Base-by-base conservation (phyloP, 2,113 vertebrate genomes). In the Pleuronectes platessa region DNA sequence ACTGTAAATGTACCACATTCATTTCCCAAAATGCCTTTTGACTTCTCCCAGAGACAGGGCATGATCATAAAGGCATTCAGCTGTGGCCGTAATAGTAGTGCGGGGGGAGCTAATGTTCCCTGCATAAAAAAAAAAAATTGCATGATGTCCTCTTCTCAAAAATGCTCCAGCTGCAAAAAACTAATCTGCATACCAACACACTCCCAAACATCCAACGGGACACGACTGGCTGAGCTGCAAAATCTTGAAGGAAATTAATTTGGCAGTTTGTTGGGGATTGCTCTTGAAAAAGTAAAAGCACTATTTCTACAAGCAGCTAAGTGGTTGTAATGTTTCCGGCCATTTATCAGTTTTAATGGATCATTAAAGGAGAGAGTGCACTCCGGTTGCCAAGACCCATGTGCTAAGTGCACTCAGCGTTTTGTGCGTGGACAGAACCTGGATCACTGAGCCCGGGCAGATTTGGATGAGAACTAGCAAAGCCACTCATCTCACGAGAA, bases 311-410 rank as follows among this genome's bases (percentile, higher is more conserved):
- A 58, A 72, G 66, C 9, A 21, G 58, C 78, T 75, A 81, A 90
- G 82, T 84, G 84, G 17, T 42, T 55, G 21, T 61, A 71, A 86
- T 71, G 75, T 78, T 88, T 91, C 84, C 53, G 45, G 82, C 37
- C 72, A 47, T 82, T 85, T 83, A 53, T 82, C 55, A 40, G 53
- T 59, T 71, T 82, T 84, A 89, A 87, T 87, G 80, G 85, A 31
- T 81, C 63, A n/a, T 73, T 79, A 66, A 66, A 74, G 77, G 18
- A 31, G 54, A 27, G 59, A 71, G 70, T 61, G 79, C 62, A 71
- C 75, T 87, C 68, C 55, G 70, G 59, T 0, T 73, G 77, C 78
- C 74, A 63, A 59, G 42, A 65, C 47, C 37, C 76, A 37, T 10
- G 71, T 42, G 79, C 74, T 76, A 79, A 86, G 83, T 80, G 83